Evolutionary conservation across 2,888 invertebrate species (phyloP), one percentile per base, ranked within the genome.

Genomic region (Microdon myrmicae): DNA sequence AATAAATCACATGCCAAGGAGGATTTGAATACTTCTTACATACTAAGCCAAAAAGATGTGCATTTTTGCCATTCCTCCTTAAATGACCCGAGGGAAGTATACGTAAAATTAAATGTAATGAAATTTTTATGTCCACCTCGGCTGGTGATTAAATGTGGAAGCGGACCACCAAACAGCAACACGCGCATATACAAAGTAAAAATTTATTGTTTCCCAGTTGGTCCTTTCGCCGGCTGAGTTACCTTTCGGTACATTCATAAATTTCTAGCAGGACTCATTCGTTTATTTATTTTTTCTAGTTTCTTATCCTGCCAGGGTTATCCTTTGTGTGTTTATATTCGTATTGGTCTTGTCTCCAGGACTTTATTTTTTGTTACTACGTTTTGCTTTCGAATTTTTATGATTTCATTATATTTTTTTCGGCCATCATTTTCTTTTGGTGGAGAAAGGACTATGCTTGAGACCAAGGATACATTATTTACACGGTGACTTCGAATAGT

Each of bases 51-150:
- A n/a, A n/a, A n/a, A n/a, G n/a, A n/a, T n/a, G n/a, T n/a, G n/a
- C n/a, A n/a, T n/a, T n/a, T n/a, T n/a, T n/a, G n/a, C n/a, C n/a
- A n/a, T n/a, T 32, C 35, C 25, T 14, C n/a, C 23, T 5, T 43
- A 60, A 13, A 44, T 54, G 23, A 55, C 61, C 56, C 61, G 17
- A 16, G 61, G 61, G 61, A 61, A 13, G 23, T 7, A 45, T 31
- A 39, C 49, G 28, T 45, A 51, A 64, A 64, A 64, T 64, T 64
- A 64, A 64, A 51, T 41, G 35, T 51, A 32, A 64, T 64, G 51
- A 64, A 64, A 64, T 47, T 64, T 51, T 56, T 56, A 64, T 64
- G 61, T 64, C 61, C 55, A 56, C 56, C 61, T 64, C 44, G 35
- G 23, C 39, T 51, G 44, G 41, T 64, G 56, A 64, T 64, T 64